Base-by-base conservation (phyloP, 2,113 vertebrate species). In the Haemorhous mexicanus region DNA sequence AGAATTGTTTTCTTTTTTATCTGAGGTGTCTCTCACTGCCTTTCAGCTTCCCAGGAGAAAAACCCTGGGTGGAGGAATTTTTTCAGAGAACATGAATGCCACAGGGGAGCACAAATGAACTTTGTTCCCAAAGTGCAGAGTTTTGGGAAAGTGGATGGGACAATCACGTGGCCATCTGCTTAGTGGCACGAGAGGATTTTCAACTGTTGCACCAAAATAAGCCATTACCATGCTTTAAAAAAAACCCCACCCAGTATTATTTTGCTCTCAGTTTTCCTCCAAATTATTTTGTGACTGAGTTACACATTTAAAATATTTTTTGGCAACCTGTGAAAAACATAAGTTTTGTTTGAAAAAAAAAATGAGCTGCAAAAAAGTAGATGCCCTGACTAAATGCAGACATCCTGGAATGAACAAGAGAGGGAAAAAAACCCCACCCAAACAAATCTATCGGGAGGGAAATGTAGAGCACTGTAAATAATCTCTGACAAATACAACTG, bases 211-310 rank as follows among this genome's bases (percentile, higher is more conserved):
- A 24, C 16, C 30, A 43, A 83, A 61, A 68, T 20, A 37, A 73
- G 8, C 1, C 8, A 58, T 68, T 61, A 8, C n/a, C 19, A 1
- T 1, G 0, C 3, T 44, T 86, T 59, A 11, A 13, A 47, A 30
- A 68, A 32, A 20, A 1, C 10, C 3, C 11, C 10, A 50, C 22
- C 5, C 7, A 41, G 4, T 23, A 43, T 55, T 55, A 12, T 59
- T 94, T 87, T 59, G 3, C 47, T 37, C 20, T 84, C 27, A 16
- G 23, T 39, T 91, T 84, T 72, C 47, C 68, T 67, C 47, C 28
- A 32, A 67, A 35, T 67, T 11, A n/a, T 55, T 85, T 92, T 56
- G n/a, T 55, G 52, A 19, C 33, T 73, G 41, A 61, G n/a, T 72
- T 37, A 18, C 7, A 13, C 2, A 3, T 59, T 67, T 72, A 6